Evolutionary conservation across 2,113 vertebrate species (phyloP).

Genomic region (Lethenteron camtschaticum): DNA sequence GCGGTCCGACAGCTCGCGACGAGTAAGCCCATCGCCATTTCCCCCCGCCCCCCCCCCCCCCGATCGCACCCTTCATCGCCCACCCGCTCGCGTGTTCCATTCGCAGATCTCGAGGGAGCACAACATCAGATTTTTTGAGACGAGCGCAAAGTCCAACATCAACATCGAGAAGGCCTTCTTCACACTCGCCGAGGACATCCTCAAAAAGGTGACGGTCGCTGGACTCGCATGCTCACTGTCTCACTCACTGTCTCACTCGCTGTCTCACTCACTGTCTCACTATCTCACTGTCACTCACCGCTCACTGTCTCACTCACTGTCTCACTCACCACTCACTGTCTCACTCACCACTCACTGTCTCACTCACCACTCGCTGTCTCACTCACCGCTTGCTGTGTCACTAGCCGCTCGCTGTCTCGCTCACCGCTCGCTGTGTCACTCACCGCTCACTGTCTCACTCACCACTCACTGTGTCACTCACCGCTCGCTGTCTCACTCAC

Average conservation of each 20-base stretch:
- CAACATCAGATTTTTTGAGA: conserved; percentile 74
- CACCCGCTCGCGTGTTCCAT: conserved; percentile 9
- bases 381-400: neutral
- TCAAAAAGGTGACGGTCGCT: conserved; percentile 21
- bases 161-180: conserved; percentile 29
- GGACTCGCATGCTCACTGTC: neutral
- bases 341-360: neutral
- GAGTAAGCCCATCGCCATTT: no score
- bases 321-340: neutral
- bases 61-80: no score
- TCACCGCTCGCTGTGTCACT: neutral
- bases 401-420: neutral
- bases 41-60: no score
- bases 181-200: conserved; percentile 20
- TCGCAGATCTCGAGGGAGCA: conserved; percentile 58
- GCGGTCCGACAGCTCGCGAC: no score
- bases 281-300: neutral
- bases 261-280: neutral
- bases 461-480: neutral
- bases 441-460: neutral
- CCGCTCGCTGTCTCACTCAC: neutral
- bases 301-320: neutral
- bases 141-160: conserved; percentile 47
- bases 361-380: neutral
- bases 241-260: neutral